phyloP scores from a whole-genome alignment of 2,797 vertebrate species.

The Trachops cirrhosus region DNA sequence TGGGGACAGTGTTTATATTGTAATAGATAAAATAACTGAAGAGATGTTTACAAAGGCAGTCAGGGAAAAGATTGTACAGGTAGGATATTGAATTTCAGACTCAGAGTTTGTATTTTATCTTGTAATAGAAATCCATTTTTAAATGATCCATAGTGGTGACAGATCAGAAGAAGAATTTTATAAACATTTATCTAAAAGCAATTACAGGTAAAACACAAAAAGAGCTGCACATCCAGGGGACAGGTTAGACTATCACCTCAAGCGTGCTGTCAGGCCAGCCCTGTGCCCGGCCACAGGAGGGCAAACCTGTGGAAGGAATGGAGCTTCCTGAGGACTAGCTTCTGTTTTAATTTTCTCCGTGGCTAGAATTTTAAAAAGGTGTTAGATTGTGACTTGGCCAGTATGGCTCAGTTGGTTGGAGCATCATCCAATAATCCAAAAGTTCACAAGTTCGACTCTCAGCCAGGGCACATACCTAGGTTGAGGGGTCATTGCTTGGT shows the following conservation, averaged over 20 bases:
- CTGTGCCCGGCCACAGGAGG: background rate
- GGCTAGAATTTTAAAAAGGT: background rate
- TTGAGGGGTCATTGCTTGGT: background rate
- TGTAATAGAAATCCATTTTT: background rate
- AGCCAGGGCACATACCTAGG: background rate
- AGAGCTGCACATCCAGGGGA: background rate
- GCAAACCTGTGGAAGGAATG: no score
- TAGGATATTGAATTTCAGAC: background rate
- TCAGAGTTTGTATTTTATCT: background rate
- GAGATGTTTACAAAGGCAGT: background rate
- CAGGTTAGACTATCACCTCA: background rate
- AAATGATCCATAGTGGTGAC: background rate
- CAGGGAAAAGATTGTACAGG: background rate
- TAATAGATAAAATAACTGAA: background rate
- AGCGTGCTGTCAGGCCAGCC: background rate
- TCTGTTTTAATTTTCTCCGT: background rate
- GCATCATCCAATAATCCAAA: background rate
- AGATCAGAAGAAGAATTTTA: constrained; percentile 8
- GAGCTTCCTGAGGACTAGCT: background rate
- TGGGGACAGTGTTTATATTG: background rate
- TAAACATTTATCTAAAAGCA: background rate
- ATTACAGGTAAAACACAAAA: background rate
- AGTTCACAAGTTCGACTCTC: background rate
- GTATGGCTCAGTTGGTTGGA: background rate
- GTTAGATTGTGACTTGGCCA: background rate